Conservation (phyloP, 2,113 vertebrate species). For the Salvelinus sp. region DNA sequence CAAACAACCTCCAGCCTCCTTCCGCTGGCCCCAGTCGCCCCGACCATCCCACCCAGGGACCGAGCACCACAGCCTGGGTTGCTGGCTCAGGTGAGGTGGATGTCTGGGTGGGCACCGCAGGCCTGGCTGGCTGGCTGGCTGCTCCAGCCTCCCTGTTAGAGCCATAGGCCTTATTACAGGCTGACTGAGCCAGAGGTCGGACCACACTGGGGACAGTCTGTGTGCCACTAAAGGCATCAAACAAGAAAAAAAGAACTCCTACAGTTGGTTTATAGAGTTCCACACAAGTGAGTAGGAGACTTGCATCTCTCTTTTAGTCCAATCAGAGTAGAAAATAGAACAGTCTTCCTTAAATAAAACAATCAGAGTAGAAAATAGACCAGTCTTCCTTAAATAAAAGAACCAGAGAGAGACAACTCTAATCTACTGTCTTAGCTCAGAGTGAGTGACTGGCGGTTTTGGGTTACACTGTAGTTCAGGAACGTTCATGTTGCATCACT, state of each 20-base stretch:
- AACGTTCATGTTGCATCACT: conserved; percentile 40
- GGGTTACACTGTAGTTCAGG: conserved; percentile 44
- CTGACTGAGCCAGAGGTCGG: conserved; percentile 51
- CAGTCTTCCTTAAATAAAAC: too few species aligned
- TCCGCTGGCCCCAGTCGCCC: conserved; percentile 39
- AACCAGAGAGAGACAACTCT: conserved; percentile 26
- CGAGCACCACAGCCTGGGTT: conserved; percentile 52
- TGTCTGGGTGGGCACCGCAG: conserved; percentile 72
- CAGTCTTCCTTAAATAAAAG: conserved; percentile 56
- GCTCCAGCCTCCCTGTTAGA: conserved; percentile 63
- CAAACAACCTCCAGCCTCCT: conserved; percentile 57
- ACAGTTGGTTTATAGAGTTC: conserved; percentile 16
- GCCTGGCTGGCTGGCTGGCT: conserved; percentile 53
- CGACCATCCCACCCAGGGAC: conserved; percentile 72
- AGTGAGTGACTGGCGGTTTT: conserved; percentile 51
- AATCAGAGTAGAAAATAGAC: conserved; percentile 58
- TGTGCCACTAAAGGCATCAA: conserved; percentile 37
- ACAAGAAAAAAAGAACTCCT: conserved; percentile 24
- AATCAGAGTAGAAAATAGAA: conserved; percentile 49
- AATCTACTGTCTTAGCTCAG: conserved; percentile 35
- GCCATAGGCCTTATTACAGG: conserved; percentile 69
- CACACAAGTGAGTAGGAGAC: conserved; percentile 41
- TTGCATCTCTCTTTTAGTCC: conserved; percentile 24
- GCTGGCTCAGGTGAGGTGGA: conserved; percentile 58
- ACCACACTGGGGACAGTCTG: conserved; percentile 62